Evolutionary conservation across 30 jellyfish, hydroid and myxozoan species (phyloP).

Genomic region (Nemopilema nomurai): DNA sequence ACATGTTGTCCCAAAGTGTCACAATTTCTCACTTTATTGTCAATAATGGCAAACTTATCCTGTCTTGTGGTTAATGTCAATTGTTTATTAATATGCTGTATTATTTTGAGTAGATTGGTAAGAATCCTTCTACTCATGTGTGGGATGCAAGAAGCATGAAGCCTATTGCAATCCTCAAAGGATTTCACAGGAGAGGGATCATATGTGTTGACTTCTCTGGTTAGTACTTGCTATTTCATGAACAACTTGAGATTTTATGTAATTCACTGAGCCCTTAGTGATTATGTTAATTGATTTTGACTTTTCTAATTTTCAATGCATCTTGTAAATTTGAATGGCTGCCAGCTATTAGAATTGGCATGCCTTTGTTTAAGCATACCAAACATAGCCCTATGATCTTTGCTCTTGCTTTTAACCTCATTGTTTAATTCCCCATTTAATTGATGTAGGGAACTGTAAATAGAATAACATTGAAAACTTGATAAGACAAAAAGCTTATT

Average conservation of each 20-base stretch:
- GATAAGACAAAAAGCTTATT: not conserved
- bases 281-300: not conserved
- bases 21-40: not conserved
- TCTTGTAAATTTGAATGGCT: no score
- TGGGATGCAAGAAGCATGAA: slow-evolving; percentile 94
- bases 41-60: not conserved
- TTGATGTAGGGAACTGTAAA: no score
- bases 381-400: no score
- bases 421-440: no score
- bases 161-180: slow-evolving; percentile 81
- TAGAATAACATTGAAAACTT: not conserved
- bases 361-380: no score
- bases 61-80: not conserved
- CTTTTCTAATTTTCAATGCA: not conserved
- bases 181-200: slow-evolving; percentile 94
- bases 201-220: slow-evolving; percentile 98
- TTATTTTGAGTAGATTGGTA: slow-evolving; percentile 93
- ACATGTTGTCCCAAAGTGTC: not conserved
- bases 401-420: no score
- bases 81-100: slow-evolving; percentile 1
- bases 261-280: no score
- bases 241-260: no score
- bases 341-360: no score
- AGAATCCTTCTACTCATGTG: slow-evolving; percentile 90
- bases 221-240: slow-evolving; percentile 4